These are phyloP conservation scores for Melanerpes formicivorus DNA, from an alignment of 2,113 vertebrate species.

Conservation along the genomic window DNA sequence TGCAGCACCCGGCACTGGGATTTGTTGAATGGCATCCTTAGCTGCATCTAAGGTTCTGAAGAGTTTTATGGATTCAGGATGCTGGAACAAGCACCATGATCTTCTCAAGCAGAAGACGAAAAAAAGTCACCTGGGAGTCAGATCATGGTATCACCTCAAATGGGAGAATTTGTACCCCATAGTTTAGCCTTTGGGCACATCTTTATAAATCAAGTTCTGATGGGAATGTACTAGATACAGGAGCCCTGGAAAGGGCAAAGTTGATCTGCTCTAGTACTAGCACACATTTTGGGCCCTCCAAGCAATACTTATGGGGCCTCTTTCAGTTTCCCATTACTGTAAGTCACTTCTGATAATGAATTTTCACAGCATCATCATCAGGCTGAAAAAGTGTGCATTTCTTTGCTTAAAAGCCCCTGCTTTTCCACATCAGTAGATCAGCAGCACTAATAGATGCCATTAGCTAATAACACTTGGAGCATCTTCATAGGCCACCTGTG, in stretches of 20 bases:
- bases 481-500: background rate
- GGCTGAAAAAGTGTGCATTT: background rate
- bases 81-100: background rate
- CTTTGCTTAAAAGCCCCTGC: background rate
- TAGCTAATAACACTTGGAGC: background rate
- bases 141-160: background rate
- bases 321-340: background rate
- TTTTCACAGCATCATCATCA: background rate
- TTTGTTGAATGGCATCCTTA: too few relatives aligned
- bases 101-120: background rate
- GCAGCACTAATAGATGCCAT: slow-evolving; percentile 13
- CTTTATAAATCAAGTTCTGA: background rate
- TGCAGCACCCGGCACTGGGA: too few relatives aligned
- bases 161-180: background rate
- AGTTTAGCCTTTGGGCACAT: background rate
- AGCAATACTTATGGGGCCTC: background rate
- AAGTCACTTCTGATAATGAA: background rate
- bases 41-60: background rate
- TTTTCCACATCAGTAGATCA: background rate
- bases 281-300: background rate
- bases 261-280: background rate
- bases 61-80: background rate
- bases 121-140: background rate
- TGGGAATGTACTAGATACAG: background rate
- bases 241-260: background rate